Conservation (phyloP, 2,113 vertebrate genomes). For the Gallinago jamesoni region DNA sequence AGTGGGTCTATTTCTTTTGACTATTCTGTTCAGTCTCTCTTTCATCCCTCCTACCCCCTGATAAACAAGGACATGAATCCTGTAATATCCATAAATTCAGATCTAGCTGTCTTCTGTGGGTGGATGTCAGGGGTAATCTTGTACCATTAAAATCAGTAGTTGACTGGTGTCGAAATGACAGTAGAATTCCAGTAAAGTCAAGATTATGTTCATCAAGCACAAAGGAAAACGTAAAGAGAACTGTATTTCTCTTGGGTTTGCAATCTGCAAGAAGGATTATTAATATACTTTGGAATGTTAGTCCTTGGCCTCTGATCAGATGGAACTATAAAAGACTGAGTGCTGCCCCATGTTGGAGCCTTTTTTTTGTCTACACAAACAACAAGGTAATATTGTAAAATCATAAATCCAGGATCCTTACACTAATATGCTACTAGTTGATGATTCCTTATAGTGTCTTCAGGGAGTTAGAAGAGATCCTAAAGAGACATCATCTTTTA, state of each 20-base stretch:
- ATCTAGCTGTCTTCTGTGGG: background rate
- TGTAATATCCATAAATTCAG: background rate
- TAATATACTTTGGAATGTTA: background rate
- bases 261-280: background rate
- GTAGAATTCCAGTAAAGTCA: background rate
- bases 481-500: background rate
- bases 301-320: background rate
- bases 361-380: background rate
- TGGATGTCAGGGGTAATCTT: background rate
- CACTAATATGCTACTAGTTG: background rate
- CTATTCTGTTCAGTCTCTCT: background rate
- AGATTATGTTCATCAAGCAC: background rate
- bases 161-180: background rate
- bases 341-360: background rate
- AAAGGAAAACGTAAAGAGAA: background rate
- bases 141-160: background rate
- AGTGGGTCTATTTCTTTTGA: background rate
- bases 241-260: background rate
- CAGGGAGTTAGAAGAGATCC: background rate
- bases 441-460: background rate
- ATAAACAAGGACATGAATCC: background rate
- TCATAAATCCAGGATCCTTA: background rate
- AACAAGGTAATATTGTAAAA: background rate
- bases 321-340: background rate
- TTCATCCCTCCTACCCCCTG: background rate